phyloP scores from a whole-genome alignment of 2,113 vertebrate genomes.

The Lucifuga dentata region DNA sequence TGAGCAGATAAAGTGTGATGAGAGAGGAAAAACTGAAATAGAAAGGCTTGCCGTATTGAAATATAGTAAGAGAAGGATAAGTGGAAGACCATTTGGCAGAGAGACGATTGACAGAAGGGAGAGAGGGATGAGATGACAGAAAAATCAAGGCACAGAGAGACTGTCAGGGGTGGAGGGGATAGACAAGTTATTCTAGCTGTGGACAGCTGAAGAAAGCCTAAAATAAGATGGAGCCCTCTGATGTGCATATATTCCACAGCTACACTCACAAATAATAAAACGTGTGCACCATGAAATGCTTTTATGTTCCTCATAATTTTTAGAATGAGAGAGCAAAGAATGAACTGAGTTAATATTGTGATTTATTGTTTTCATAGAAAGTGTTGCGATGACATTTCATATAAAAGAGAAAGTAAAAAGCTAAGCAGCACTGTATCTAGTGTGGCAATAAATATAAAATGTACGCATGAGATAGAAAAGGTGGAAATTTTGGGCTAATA shows the following conservation, averaged over 20 bases:
- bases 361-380: slow-evolving; percentile 80
- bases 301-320: slow-evolving; percentile 34
- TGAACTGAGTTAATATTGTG: slow-evolving; percentile 43
- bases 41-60: slow-evolving; percentile 19
- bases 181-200: slow-evolving; percentile 81
- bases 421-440: slow-evolving; percentile 46
- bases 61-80: slow-evolving; percentile 9
- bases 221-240: slow-evolving; percentile 73
- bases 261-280: slow-evolving; percentile 73
- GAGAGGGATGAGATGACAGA: slow-evolving; percentile 43
- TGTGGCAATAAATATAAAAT: slow-evolving; percentile 82
- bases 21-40: slow-evolving; percentile 4
- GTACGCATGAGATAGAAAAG: slow-evolving; percentile 51
- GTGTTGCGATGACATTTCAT: slow-evolving; percentile 67
- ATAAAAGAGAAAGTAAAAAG: slow-evolving; percentile 79
- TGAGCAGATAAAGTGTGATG: slow-evolving; percentile 18
- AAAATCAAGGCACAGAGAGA: slow-evolving; percentile 39
- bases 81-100: slow-evolving; percentile 30
- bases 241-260: slow-evolving; percentile 61
- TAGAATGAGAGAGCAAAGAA: slow-evolving; percentile 23
- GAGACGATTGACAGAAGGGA: slow-evolving; percentile 47
- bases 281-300: slow-evolving; percentile 22
- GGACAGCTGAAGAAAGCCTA: slow-evolving; percentile 79
- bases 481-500: slow-evolving; percentile 8
- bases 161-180: slow-evolving; percentile 41